Conservation (phyloP, 1,140 invertebrate genomes). For the Caenorhabditis inopinata region DNA sequence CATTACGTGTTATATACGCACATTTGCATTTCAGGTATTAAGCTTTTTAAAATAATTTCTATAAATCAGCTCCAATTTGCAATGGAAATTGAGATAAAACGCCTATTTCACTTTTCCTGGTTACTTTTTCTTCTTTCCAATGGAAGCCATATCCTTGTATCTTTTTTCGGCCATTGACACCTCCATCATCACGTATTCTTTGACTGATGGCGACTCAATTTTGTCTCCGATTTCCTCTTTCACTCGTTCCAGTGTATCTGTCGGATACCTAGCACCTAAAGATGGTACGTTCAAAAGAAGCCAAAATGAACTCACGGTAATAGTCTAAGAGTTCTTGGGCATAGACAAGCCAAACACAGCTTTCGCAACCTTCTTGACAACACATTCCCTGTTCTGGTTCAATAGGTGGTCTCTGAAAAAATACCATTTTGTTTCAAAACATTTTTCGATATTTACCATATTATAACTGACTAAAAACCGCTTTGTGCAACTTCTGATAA, state of each 20-base stretch:
- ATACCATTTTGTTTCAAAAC: too few species aligned
- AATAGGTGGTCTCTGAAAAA: neutral
- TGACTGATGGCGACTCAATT: slow-evolving; percentile 22
- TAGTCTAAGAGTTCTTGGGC: slow-evolving; percentile 17
- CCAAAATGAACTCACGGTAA: neutral
- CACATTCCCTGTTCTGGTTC: neutral
- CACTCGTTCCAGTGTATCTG: neutral
- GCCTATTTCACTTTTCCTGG: neutral
- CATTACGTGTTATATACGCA: neutral
- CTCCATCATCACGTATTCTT: slow-evolving; percentile 19
- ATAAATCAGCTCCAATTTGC: neutral
- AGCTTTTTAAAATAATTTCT: neutral
- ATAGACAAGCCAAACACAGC: slow-evolving; percentile 10
- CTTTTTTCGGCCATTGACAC: neutral
- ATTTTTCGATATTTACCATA: neutral
- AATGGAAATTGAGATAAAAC: neutral
- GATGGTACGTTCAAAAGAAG: neutral
- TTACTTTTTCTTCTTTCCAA: neutral
- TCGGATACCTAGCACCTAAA: neutral
- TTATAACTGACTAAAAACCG: neutral
- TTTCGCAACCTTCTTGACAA: slow-evolving; percentile 18
- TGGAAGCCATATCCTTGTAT: neutral
- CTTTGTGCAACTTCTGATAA: neutral
- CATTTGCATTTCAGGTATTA: too few species aligned
- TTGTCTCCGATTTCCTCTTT: neutral